Evolutionary conservation across 30 jellyfish, hydroid and myxozoan species (phyloP), one percentile per base, ranked within the genome.

Genomic region (Calvadosia cruxmelitensis): DNA sequence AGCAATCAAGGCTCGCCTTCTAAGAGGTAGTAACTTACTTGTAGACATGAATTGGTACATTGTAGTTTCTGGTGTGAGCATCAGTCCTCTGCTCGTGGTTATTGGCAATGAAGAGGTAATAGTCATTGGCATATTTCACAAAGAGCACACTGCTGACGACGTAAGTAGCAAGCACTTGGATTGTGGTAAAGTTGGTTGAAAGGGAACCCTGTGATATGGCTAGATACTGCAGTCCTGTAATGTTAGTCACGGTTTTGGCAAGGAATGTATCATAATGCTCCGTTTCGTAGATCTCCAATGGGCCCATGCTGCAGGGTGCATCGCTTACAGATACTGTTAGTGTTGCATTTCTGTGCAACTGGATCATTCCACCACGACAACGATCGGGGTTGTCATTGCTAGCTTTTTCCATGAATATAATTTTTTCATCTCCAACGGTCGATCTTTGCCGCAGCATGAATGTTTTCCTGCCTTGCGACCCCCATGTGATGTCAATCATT

Each of bases 31-130:
- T 26, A 12, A 30, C 93, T 72, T 71, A 81, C 97, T 66, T 72
- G 71, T 70, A 88, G 7, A 88, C 64, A 33, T 68, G 70, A 29
- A 79, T 81, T 5, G 97, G 94, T 15, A 88, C 94, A 1, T 50
- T 67, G 70, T 71, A 72, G 1, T 83, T 80, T 5, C 33, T 69
- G 31, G 15, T 64, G 2, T 68, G 24, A 2, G 95, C 63, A 15
- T 31, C 30, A 3, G 34, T 68, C 49, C 93, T 76, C 23, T 63
- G 24, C 29, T 81, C 85, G 71, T 88, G 66, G 29, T 75, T 71
- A 33, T 88, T 88, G 3, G 97, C 85, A 48, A 88, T 76, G 2
- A 78, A 83, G 34, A 88, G 51, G 48, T 34, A 81, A 49, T 49
- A 15, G 0, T 76, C 83, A 10, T 49, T 52, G n/a, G 52, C 30